Evolutionary conservation across 1,140 invertebrate species (phyloP).

Genomic region (Venturia canescens): DNA sequence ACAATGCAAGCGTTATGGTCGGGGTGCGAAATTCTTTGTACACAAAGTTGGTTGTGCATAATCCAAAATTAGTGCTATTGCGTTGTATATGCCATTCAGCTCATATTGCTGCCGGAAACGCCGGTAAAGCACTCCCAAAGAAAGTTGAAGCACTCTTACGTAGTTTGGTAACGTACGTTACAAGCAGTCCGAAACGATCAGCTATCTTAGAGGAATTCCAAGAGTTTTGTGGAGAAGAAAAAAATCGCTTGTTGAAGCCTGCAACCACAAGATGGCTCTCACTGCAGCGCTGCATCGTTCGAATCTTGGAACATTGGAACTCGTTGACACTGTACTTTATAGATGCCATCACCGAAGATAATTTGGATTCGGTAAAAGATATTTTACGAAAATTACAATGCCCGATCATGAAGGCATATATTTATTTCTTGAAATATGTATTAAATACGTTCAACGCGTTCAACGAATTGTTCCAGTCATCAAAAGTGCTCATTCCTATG

Average conservation of each 20-base stretch:
- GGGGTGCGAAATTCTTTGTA: conserved; percentile 61
- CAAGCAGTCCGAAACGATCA: conserved; percentile 61
- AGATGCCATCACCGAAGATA: not conserved
- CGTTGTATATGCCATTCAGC: too few relatives aligned
- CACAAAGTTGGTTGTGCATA: too few relatives aligned
- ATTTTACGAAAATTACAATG: not conserved
- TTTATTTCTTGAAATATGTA: not conserved
- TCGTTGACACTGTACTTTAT: conserved; percentile 1
- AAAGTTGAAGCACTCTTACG: conserved; percentile 59
- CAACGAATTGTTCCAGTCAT: conserved; percentile 2
- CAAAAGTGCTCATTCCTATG: conserved; percentile 8
- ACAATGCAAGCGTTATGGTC: conserved; percentile 69
- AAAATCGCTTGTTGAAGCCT: conserved; percentile 10
- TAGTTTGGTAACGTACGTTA: conserved; percentile 60
- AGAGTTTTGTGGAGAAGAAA: conserved; percentile 8
- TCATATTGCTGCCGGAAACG: too few relatives aligned
- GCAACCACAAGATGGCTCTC: conserved; percentile 8
- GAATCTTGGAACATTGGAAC: conserved; percentile 11
- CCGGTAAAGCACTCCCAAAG: conserved; percentile 54
- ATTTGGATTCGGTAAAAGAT: conserved; percentile 2
- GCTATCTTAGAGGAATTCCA: conserved; percentile 47
- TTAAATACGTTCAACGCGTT: conserved; percentile 1
- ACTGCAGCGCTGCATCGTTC: conserved; percentile 1
- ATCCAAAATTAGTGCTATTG: too few relatives aligned
- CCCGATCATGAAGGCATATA: conserved; percentile 1